Base-by-base conservation (phyloP, 1,140 invertebrate genomes). In the Dendrolimus punctatus region DNA sequence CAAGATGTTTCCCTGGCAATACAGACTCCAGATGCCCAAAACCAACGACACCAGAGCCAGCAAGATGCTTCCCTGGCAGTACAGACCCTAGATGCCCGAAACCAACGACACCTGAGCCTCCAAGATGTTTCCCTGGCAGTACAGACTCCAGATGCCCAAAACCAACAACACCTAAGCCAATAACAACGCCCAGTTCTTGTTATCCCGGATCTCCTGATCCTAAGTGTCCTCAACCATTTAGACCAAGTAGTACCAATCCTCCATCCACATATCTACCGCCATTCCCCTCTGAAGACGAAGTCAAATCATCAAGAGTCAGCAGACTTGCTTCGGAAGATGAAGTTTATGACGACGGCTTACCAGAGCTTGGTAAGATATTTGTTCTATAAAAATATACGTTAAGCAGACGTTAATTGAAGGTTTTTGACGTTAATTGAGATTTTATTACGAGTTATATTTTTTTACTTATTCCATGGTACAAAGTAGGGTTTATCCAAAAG, bases 261-360 rank as follows among this genome's bases (percentile, higher is more conserved):
- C 88, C 89, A 9, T 81, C 87, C 40, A 89, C 88, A 4, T 89
- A 89, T 57, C 68, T 89, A 48, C 89, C 88, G 8, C 89, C 87
- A 8, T 85, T 88, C 52, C 81, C 81, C 0, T 56, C 64, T 45
- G 71, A 76, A 58, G 81, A 86, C 62, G 81, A 84, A 73, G 61
- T 85, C 10, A 76, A 74, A 51, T 68, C 71, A 6, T 45, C 66
- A 38, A 72, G 67, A 37, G 61, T 53, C 8, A 66, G 70, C 39
- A 73, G 66, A 63, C 52, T 74, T 43, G 73, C 66, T 37, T 62
- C 62, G 6, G 43, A 73, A 8, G 71, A 78, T 5, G 73, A 82
- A 44, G 72, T 74, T 41, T 69, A 78, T 53, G 81, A 80, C 40
- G 72, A 77, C n/a, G 53, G 66, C 23, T 66, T 74, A 48, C 57